Evolutionary conservation across 1,140 invertebrate species (phyloP).

Genomic region (Maconellicoccus hirsutus): DNA sequence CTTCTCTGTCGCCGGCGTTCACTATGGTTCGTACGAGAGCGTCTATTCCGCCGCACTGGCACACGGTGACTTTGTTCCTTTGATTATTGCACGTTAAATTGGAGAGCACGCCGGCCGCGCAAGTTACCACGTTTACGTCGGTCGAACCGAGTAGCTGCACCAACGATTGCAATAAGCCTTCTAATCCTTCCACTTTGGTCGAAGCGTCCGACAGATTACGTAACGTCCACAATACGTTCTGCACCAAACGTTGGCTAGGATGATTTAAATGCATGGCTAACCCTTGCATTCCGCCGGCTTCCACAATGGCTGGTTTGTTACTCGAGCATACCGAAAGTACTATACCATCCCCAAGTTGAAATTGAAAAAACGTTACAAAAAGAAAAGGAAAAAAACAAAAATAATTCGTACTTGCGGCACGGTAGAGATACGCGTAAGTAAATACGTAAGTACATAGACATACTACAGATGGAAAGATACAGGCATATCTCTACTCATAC

Average conservation of each 20-base stretch:
- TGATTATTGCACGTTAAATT: constrained; percentile 99
- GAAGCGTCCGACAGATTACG: constrained; percentile 96
- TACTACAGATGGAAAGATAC: too few species aligned
- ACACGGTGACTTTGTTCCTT: constrained; percentile 85
- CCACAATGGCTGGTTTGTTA: constrained; percentile 95
- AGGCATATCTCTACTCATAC: too few species aligned
- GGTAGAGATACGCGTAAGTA: too few species aligned
- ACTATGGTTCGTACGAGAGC: constrained; percentile 88
- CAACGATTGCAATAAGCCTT: constrained; percentile 75
- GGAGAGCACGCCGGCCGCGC: constrained; percentile 93
- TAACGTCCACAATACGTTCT: constrained; percentile 95
- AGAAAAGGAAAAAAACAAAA: too few species aligned
- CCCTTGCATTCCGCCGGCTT: constrained; percentile 96
- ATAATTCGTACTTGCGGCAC: too few species aligned
- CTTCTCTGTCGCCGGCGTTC: constrained; percentile 88
- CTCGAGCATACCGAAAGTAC: constrained; percentile 92
- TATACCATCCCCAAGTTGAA: constrained; percentile 5
- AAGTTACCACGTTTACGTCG: constrained; percentile 94
- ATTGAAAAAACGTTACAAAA: too few species aligned
- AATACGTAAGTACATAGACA: too few species aligned
- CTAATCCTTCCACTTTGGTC: constrained; percentile 78
- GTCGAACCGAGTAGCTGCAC: constrained; percentile 80
- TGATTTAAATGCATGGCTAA: constrained; percentile 89
- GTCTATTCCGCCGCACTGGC: constrained; percentile 88
- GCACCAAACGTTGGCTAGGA: constrained; percentile 80